Evolutionary conservation across 2,888 invertebrate genomes (phyloP).

Genomic region (Polymixis lichenea): DNA sequence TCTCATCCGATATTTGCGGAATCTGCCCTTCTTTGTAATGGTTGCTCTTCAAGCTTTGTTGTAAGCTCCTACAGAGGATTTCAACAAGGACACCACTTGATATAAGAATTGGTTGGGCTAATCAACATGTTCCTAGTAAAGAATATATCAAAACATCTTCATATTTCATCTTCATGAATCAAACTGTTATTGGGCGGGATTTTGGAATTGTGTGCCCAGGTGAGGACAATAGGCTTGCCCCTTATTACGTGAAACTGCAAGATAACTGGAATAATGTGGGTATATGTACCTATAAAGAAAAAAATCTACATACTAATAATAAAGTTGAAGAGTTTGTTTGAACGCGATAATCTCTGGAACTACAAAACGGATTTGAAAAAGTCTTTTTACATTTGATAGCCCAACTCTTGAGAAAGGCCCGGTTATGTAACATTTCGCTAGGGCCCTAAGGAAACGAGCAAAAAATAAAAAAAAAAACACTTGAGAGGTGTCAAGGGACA

Average conservation of each 20-base stretch:
- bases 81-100: background rate
- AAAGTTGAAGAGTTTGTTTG: too few species aligned
- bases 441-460: too few species aligned
- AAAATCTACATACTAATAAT: too few species aligned
- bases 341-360: too few species aligned
- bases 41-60: background rate
- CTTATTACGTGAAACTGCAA: background rate
- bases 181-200: background rate
- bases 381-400: too few species aligned
- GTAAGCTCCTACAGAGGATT: background rate
- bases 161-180: background rate
- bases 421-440: too few species aligned
- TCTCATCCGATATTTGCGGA: background rate
- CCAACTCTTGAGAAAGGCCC: too few species aligned
- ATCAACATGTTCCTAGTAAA: background rate
- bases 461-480: too few species aligned
- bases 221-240: background rate
- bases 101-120: background rate
- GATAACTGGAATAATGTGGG: background rate
- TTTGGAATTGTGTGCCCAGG: background rate
- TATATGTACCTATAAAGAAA: background rate
- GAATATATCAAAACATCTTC: background rate
- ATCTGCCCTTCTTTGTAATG: constrained; percentile 3
- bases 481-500: too few species aligned
- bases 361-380: too few species aligned